Percentiles rank a stretch among this genome's conserved stretches.
These are phyloP conservation scores for Eristalinus aeneus DNA, from an alignment of 2,888 invertebrate genomes.

Conservation along the genomic window DNA sequence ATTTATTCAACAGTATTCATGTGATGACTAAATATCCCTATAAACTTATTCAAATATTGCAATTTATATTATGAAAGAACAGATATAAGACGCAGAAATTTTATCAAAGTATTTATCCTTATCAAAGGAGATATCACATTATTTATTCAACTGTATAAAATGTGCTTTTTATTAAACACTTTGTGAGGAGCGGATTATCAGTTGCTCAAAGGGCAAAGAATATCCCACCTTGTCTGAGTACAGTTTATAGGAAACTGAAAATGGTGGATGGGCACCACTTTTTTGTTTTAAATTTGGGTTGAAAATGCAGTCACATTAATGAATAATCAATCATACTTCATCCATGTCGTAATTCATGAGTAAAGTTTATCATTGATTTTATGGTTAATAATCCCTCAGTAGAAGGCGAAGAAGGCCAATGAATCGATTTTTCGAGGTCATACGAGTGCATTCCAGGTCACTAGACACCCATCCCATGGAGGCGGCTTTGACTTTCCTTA, in stretches of 20 bases:
- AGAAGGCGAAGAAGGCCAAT: not conserved
- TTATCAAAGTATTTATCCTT: not conserved
- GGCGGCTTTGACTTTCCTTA: not conserved
- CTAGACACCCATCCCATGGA: not conserved
- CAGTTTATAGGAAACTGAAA: not conserved
- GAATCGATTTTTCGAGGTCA: constrained; percentile 36
- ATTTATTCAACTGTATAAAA: no score
- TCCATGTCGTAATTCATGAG: not conserved
- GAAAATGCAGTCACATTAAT: constrained; percentile 16
- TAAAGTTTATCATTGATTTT: not conserved
- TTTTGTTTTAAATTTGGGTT: not conserved
- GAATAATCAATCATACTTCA: constrained; percentile 24
- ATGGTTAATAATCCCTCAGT: not conserved
- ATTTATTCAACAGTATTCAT: not conserved
- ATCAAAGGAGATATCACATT: no score
- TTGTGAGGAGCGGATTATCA: no score
- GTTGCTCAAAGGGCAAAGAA: no score
- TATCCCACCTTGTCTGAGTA: not conserved
- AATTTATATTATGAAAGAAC: not conserved
- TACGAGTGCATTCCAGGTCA: not conserved
- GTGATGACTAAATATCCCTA: not conserved
- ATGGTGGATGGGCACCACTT: constrained; percentile 21
- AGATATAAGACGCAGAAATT: not conserved
- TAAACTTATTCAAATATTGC: not conserved
- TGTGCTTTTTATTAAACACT: no score